phyloP scores from a whole-genome alignment of 2,888 invertebrate species.

The Antheraea yamamai region DNA sequence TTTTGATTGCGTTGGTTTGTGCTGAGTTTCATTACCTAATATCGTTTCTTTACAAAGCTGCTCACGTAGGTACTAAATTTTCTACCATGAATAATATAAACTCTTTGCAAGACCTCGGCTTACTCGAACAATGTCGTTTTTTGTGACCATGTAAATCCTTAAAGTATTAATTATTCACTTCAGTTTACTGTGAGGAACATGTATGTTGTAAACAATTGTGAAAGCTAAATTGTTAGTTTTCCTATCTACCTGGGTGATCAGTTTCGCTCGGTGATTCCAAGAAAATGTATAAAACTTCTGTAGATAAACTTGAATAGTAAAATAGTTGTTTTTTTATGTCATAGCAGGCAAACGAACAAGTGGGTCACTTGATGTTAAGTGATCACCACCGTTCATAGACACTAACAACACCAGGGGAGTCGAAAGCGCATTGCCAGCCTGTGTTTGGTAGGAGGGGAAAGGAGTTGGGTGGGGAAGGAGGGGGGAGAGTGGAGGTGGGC shows the following conservation, averaged over 20 bases:
- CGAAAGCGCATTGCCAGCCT: no score
- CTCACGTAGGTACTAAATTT: slow-evolving; percentile 2
- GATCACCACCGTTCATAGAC: no score
- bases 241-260: background rate
- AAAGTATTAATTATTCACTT: slow-evolving; percentile 46
- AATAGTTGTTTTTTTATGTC: background rate
- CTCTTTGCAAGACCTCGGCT: slow-evolving; percentile 36
- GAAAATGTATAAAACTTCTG: background rate
- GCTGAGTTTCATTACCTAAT: background rate
- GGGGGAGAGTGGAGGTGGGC: no score
- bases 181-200: slow-evolving; percentile 36
- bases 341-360: no score
- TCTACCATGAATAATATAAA: slow-evolving; percentile 55
- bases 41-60: background rate
- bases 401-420: no score
- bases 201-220: background rate
- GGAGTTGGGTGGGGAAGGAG: no score
- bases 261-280: background rate
- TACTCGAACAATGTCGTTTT: slow-evolving; percentile 56
- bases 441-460: no score
- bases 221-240: no score
- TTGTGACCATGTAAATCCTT: slow-evolving; percentile 55
- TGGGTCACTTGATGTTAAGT: no score
- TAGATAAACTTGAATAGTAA: background rate
- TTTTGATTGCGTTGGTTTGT: background rate